These are phyloP conservation scores for Drosophila teissieri DNA, from an alignment of 1,140 invertebrate species.

Conservation along the genomic window DNA sequence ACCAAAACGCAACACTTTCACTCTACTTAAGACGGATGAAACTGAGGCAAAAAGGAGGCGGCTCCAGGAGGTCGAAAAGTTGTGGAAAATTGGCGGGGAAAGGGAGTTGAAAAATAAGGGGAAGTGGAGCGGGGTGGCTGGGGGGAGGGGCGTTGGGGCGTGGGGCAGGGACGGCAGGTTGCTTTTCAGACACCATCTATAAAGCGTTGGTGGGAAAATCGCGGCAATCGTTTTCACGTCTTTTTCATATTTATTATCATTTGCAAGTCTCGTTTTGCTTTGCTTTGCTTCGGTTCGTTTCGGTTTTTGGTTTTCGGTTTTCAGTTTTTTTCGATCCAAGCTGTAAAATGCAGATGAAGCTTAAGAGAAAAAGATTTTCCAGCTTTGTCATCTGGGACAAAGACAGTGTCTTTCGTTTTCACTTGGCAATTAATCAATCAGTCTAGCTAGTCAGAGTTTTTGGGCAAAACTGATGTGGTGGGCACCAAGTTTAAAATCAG, in stretches of 20 bases:
- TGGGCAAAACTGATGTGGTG: background rate
- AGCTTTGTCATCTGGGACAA: slow-evolving; percentile 47
- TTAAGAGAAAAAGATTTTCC: slow-evolving; percentile 31
- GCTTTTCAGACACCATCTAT: slow-evolving; percentile 65
- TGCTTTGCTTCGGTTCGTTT: slow-evolving; percentile 12
- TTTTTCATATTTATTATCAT: slow-evolving; percentile 61
- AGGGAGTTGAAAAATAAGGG: slow-evolving; percentile 3
- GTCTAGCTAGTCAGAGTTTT: background rate
- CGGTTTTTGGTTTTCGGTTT: background rate
- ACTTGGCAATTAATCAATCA: slow-evolving; percentile 46
- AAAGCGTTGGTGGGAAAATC: slow-evolving; percentile 77
- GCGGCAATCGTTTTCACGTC: slow-evolving; percentile 67
- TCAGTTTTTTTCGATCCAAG: background rate
- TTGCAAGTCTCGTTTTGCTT: slow-evolving; percentile 45
- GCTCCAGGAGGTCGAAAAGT: slow-evolving; percentile 1
- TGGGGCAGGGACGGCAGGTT: slow-evolving; percentile 25
- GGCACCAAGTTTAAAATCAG: slow-evolving; percentile 7
- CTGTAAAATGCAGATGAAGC: slow-evolving; percentile 50
- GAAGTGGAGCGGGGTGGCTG: too few relatives aligned
- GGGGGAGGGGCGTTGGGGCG: too few relatives aligned
- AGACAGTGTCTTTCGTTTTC: slow-evolving; percentile 38
- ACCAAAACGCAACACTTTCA: slow-evolving; percentile 83
- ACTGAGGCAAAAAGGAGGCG: slow-evolving; percentile 28
- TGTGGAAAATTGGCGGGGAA: background rate
- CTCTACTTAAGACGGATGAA: slow-evolving; percentile 80